Evolutionary conservation across 2,888 invertebrate species (phyloP), one percentile per base, ranked within the genome.

Genomic region (Amiota communis): DNA sequence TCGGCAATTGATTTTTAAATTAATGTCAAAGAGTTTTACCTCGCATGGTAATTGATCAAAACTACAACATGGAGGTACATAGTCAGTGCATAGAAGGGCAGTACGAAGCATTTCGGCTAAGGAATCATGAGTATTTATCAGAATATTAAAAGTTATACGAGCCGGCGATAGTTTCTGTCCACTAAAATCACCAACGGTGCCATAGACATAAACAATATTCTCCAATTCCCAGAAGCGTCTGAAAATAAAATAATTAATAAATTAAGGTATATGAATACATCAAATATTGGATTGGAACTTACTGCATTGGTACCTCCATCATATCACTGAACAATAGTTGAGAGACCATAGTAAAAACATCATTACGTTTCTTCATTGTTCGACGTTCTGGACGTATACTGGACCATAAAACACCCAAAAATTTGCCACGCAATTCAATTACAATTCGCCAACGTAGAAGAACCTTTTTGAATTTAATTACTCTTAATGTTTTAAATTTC

Each of bases 301-400:
- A 87, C 85, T 84, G 84, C 17, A 85, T 81, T 8, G 81, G 76
- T 17, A 67, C 77, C 8, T 79, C 77, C 0, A 80, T 81, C 11
- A 78, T 77, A 47, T 78, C 80, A 1, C 83, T 78, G 46, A 83
- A 81, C 59, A 84, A 70, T 74, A 86, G 81, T 73, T 85, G 83
- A 8, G 82, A 74, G 6, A 87, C 74, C 8, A 87, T 82, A n/a
- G 82, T 78, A 36, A 88, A 61, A 0, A 88, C 71, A 48, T 84
- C 81, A 10, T 74, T 74, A 0, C 85, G 78, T 53, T 86, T 82
- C 0, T 81, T 71, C 0, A 47, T 73, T 72, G 8, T 73, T 65
- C 36, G 36, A 1, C 68, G 74, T 3, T 72, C 10, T n/a, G 57
- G 51, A 2, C 49, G 46, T 13, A 53, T 71, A 80, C 81, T 73